These are phyloP conservation scores for Acipenser oxyrinchus DNA, from an alignment of 2,797 vertebrate species.

Conservation along the genomic window DNA sequence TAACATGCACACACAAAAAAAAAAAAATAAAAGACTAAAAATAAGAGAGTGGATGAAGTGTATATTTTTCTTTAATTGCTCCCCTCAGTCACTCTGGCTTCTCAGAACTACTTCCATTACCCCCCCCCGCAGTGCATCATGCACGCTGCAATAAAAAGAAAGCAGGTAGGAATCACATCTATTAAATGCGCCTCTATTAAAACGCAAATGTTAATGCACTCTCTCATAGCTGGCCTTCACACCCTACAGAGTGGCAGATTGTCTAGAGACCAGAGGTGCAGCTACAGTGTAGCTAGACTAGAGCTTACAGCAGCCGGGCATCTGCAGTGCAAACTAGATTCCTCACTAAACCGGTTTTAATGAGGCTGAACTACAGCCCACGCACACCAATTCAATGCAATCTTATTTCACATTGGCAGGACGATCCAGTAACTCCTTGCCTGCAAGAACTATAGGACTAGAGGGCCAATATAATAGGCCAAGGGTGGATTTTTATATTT, in stretches of 20 bases:
- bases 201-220: conserved; percentile 34
- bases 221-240: background rate
- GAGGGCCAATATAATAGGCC: too few relatives aligned
- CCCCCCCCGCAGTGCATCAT: conserved; percentile 21
- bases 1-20: too few relatives aligned
- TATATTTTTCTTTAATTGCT: conserved; percentile 33
- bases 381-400: too few relatives aligned
- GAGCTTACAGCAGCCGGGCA: background rate
- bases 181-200: conserved; percentile 44
- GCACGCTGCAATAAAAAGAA: conserved; percentile 38
- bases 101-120: conserved; percentile 15
- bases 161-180: conserved; percentile 39
- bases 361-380: background rate
- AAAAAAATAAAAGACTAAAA: conserved; percentile 3
- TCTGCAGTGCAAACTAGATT: background rate
- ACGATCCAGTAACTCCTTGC: too few relatives aligned
- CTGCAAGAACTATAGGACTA: too few relatives aligned
- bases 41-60: conserved; percentile 19
- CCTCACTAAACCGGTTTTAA: too few relatives aligned
- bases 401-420: too few relatives aligned
- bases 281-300: conserved; percentile 2
- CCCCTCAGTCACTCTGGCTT: conserved; percentile 25
- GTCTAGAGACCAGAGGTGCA: conserved; percentile 4
- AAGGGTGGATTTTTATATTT: too few relatives aligned
- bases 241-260: conserved; percentile 20